These are phyloP conservation scores for Dryas iulia DNA, from an alignment of 1,140 invertebrate genomes.

Conservation along the genomic window DNA sequence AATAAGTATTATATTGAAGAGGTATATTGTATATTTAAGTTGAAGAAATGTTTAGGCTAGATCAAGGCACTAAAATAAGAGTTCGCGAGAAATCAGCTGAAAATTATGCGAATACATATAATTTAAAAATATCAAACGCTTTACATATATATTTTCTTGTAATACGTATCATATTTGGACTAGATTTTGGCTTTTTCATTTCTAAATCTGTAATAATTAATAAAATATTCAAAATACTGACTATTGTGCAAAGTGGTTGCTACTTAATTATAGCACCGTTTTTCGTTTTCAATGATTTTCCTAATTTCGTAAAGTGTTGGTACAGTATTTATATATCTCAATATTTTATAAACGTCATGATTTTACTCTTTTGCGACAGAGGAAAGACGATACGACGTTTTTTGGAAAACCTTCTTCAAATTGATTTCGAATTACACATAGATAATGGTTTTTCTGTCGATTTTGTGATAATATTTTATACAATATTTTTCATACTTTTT, in stretches of 20 bases:
- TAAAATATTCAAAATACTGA: background rate
- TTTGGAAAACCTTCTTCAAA: background rate
- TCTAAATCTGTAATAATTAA: background rate
- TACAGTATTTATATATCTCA: background rate
- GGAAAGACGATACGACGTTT: background rate
- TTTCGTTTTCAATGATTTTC: background rate
- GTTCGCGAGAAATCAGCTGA: background rate
- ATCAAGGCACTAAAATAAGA: background rate
- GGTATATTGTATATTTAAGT: no score
- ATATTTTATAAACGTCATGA: background rate
- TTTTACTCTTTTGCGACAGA: background rate
- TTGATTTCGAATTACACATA: background rate
- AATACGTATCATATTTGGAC: background rate
- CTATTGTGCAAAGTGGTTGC: background rate
- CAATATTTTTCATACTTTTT: background rate
- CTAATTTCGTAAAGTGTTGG: background rate
- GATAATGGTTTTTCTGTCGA: background rate
- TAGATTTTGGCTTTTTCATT: constrained; percentile 15
- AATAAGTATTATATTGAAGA: no score
- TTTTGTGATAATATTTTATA: background rate
- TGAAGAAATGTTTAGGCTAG: background rate
- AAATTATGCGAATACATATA: background rate
- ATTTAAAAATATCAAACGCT: background rate
- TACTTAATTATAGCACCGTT: background rate
- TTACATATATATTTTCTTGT: constrained; percentile 10